Evolutionary conservation across 2,888 invertebrate species (phyloP), one percentile per base, ranked within the genome.

Genomic region (Anarsia innoxiella): DNA sequence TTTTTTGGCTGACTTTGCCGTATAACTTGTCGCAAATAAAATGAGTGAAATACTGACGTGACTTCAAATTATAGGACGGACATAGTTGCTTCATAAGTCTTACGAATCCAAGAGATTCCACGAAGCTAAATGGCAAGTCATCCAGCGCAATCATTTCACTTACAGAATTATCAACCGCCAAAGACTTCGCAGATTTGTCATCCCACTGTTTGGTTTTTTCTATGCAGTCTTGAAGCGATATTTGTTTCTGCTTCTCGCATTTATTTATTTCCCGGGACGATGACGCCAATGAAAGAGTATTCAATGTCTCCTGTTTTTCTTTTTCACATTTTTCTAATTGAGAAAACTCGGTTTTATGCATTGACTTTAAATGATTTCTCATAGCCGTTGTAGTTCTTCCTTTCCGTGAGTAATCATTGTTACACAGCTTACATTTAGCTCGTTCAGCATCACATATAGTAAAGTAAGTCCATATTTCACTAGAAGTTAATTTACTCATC

Each of bases 401-500:
- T 40, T 41, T 40, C 28, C 42, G 37, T 23, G 43, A 44, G 37
- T 44, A 44, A 29, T 40, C 36, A 36, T 40, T 44, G 39, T 44
- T 31, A 33, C 13, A 33, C 25, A 33, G 12, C 33, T 25, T 33
- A 13, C 37, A 39, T 11, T 39, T 39, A 34, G 35, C 41, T 30
- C 33, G 31, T 39, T 39, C 39, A 42, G 39, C 36, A 25, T 39
- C 39, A 33, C 26, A 42, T 29, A 30, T 30, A 39, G 36, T 39
- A 19, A 36, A 42, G 39, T 42, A 39, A 42, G 36, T 33, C 39
- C 33, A 42, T 28, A 41, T 28, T 38, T 41, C 35, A 16, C 37
- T 41, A n/a, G n/a, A n/a, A n/a, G 23, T 31, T 11, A n/a, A n/a
- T n/a, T n/a, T n/a, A n/a, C n/a, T n/a, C n/a, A n/a, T n/a, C n/a